Evolutionary conservation across 2,888 invertebrate species (phyloP).

Genomic region (Athalia circularis): DNA sequence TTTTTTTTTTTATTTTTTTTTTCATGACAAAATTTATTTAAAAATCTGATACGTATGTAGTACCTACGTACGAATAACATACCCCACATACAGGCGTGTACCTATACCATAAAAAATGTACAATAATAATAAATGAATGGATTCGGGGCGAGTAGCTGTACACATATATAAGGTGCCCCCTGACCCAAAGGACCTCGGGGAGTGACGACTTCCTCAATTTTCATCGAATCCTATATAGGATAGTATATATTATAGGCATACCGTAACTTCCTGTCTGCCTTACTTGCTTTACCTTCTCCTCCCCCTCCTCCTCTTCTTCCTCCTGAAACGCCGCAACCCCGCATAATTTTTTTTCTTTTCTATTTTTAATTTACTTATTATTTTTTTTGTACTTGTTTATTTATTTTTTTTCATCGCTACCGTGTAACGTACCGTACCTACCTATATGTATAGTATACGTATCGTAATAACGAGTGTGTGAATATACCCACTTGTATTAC

Average conservation of each 20-base stretch:
- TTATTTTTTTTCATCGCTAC: background rate
- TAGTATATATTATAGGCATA: too few species aligned
- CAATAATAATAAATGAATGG: too few species aligned
- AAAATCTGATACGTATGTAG: too few species aligned
- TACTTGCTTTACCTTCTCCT: background rate
- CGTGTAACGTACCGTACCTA: background rate
- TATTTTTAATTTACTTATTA: background rate
- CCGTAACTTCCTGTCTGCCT: too few species aligned
- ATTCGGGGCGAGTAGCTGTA: background rate
- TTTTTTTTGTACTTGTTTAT: background rate
- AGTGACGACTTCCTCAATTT: conserved; percentile 37
- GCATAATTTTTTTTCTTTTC: background rate
- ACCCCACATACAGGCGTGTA: too few species aligned
- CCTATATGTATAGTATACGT: background rate
- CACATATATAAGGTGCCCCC: background rate
- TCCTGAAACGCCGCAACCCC: background rate
- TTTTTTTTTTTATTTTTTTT: too few species aligned
- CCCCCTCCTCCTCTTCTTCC: background rate
- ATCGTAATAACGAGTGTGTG: too few species aligned
- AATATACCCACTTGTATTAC: too few species aligned
- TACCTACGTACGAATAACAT: too few species aligned
- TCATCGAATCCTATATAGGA: background rate
- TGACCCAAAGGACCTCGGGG: background rate
- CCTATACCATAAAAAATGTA: too few species aligned
- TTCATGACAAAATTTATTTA: too few species aligned